These are phyloP conservation scores for Poeciliopsis retropinna DNA, from an alignment of 2,113 vertebrate species.

Conservation along the genomic window DNA sequence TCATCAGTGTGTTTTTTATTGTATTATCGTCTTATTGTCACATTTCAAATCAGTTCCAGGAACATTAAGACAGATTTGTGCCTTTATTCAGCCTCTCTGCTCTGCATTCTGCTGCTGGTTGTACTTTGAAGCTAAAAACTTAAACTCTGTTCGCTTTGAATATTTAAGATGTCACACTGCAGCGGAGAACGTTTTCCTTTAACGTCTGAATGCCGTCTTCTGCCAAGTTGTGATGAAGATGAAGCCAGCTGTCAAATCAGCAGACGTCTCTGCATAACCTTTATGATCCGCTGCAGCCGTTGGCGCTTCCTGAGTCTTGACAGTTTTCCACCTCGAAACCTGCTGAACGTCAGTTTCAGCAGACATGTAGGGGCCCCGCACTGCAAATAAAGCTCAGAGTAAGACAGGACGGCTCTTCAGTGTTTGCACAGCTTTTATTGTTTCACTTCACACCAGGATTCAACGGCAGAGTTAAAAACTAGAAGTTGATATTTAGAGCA, in stretches of 20 bases:
- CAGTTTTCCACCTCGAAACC: conserved; percentile 52
- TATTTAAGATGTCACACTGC: neutral
- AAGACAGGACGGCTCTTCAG: neutral
- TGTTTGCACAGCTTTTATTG: neutral
- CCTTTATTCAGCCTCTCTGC: too few relatives aligned
- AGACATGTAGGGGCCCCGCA: conserved; percentile 38
- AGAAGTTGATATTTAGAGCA: neutral
- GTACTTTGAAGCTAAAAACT: too few relatives aligned
- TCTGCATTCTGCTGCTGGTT: too few relatives aligned
- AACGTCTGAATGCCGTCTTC: neutral
- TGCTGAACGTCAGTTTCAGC: conserved; percentile 78
- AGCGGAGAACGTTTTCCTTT: neutral
- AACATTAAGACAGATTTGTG: too few relatives aligned
- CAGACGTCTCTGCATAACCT: conserved; percentile 10
- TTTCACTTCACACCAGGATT: neutral
- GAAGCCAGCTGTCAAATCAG: neutral
- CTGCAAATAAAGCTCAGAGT: conserved; percentile 32
- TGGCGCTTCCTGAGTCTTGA: conserved; percentile 50
- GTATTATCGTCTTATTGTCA: too few relatives aligned
- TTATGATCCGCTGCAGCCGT: conserved; percentile 36
- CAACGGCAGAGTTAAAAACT: neutral
- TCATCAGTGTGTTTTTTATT: too few relatives aligned
- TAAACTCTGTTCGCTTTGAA: too few relatives aligned
- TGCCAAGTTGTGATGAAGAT: neutral
- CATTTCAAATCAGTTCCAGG: too few relatives aligned